phyloP scores from a whole-genome alignment of 2,797 vertebrate genomes.

The Mormyrops attenuatus region DNA sequence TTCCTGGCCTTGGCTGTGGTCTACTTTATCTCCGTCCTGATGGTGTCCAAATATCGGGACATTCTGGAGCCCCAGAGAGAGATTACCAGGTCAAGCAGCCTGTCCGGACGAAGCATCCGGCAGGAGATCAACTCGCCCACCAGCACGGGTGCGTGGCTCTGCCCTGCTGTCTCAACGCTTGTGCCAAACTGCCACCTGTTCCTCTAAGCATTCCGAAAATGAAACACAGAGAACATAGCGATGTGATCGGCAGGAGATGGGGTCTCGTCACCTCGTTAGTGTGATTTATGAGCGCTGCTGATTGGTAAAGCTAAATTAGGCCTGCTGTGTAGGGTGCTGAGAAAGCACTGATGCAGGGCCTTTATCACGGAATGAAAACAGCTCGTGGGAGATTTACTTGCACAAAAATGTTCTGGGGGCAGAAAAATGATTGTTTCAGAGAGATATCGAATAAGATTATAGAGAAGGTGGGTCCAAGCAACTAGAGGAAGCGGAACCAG shows the following conservation, averaged over 20 bases:
- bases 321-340: background rate
- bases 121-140: slow-evolving; percentile 99
- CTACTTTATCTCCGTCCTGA: slow-evolving; percentile 97
- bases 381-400: background rate
- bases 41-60: slow-evolving; percentile 98
- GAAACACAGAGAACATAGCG: background rate
- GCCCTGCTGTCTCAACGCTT: background rate
- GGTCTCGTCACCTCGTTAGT: background rate
- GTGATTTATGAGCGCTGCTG: slow-evolving; percentile 4
- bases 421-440: background rate
- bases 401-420: background rate
- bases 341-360: background rate
- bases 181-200: background rate
- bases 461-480: background rate
- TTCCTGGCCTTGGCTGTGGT: slow-evolving; percentile 96
- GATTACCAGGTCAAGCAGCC: slow-evolving; percentile 86
- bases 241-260: background rate
- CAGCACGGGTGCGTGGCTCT: slow-evolving; percentile 80
- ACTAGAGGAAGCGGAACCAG: background rate
- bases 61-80: slow-evolving; percentile 95
- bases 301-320: background rate
- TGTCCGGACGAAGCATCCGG: slow-evolving; percentile 88
- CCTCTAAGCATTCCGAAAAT: background rate
- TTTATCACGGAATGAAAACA: background rate
- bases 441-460: background rate